These are phyloP conservation scores for Ormia ochracea DNA, from an alignment of 2,888 invertebrate species.

Conservation along the genomic window DNA sequence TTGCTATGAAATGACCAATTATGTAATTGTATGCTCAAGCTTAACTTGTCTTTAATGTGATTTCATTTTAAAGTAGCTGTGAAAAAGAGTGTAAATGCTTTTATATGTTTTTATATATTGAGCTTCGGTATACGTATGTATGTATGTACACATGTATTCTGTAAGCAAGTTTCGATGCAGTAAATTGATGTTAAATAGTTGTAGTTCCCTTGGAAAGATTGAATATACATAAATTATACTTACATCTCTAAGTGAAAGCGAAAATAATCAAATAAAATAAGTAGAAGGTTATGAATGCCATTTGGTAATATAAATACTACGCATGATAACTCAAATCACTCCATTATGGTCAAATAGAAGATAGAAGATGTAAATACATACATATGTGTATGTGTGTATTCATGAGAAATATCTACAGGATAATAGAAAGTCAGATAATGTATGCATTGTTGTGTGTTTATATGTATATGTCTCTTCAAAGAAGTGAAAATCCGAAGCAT, in stretches of 20 bases:
- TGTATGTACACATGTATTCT: too few relatives aligned
- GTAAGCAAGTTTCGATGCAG: constrained; percentile 23
- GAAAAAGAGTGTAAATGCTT: neutral
- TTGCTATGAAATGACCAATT: neutral
- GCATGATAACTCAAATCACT: constrained; percentile 31
- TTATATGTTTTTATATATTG: neutral
- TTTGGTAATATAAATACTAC: constrained; percentile 32
- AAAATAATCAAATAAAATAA: constrained; percentile 30
- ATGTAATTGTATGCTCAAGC: neutral
- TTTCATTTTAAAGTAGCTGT: constrained; percentile 5
- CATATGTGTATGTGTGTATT: constrained; percentile 14
- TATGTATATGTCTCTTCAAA: constrained; percentile 11
- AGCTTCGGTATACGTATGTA: constrained; percentile 9
- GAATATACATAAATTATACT: constrained; percentile 36
- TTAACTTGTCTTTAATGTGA: neutral
- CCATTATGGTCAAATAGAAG: constrained; percentile 33
- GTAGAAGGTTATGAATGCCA: constrained; percentile 31
- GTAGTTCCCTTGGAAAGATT: neutral
- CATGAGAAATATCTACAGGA: constrained; percentile 44
- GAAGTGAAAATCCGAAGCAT: constrained; percentile 11
- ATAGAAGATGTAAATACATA: neutral
- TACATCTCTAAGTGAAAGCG: constrained; percentile 57
- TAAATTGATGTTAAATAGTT: constrained; percentile 28
- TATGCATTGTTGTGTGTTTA: too few relatives aligned
- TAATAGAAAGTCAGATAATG: constrained; percentile 22